Evolutionary conservation across 2,888 invertebrate species (phyloP), one percentile per base, ranked within the genome.

Genomic region (Heliconius hortense): DNA sequence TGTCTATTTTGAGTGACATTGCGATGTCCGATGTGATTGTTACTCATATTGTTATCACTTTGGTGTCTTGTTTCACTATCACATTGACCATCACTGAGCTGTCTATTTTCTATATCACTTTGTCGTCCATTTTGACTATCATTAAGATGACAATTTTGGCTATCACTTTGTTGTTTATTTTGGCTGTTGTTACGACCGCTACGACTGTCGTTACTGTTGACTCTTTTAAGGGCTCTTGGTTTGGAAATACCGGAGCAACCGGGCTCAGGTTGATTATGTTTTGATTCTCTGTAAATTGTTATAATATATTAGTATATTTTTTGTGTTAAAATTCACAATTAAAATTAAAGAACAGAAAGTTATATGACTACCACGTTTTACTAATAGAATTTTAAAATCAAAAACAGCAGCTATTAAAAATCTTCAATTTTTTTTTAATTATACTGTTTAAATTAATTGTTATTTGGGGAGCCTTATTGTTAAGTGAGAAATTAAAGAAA

Each of bases 261-360:
- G 1, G 71, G 71, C 26, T 74, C 76, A 0, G 53, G 64, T 18
- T 60, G 62, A 24, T 53, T 72, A 35, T 28, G 28, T 7, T 69
- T 74, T 2, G 79, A n/a, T 72, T 79, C 80, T 24, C 81, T 81
- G 71, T 13, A 66, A 64, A 78, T 48, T 26, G 35, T 63, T 21
- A 18, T 56, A 11, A 13, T 31, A 10, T 64, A n/a, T 28, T 31
- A 15, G 13, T 63, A 63, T 31, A 18, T 28, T 64, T 64, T 31
- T 13, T 4, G 24, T 11, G 13, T 64, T 64, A n/a, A 64, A 4
- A 21, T 35, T 35, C 35, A 39, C 11, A 10, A 11, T 35, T 13
- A 1, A n/a, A 64, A 13, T 64, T 64, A 35, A 28, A 8, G n/a
- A 53, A 53, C 53, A 21, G 21, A 28, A 43, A n/a, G n/a, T n/a